Conservation (phyloP, 2,797 vertebrate genomes). For the Phylloscopus collybita region DNA sequence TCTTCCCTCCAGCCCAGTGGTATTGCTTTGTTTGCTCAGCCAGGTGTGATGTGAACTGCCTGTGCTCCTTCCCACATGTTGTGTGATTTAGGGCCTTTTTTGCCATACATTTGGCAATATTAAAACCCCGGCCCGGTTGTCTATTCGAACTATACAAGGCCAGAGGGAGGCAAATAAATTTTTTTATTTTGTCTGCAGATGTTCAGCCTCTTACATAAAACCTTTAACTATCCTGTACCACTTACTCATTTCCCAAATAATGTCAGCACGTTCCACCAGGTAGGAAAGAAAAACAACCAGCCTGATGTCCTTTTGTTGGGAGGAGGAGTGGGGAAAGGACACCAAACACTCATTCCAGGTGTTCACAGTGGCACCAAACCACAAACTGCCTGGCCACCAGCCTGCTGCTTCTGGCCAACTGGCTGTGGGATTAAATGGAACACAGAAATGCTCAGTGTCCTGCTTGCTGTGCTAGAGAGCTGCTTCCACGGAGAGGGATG, state of each 20-base stretch:
- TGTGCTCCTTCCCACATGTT: not conserved
- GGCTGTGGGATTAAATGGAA: not conserved
- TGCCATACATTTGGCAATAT: not conserved
- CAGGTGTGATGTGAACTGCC: not conserved
- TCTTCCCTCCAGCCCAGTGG: not conserved
- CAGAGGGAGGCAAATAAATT: not conserved
- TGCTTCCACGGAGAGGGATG: not conserved
- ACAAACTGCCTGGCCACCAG: not conserved
- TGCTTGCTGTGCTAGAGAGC: not conserved
- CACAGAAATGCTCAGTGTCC: not conserved
- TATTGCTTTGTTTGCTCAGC: not conserved
- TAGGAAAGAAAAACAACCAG: not conserved
- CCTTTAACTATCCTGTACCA: not conserved
- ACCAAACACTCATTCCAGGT: not conserved
- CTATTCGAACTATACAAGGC: not conserved
- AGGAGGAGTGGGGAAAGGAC: not conserved
- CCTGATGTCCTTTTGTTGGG: not conserved
- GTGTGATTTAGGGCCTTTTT: not conserved
- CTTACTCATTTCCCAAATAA: not conserved
- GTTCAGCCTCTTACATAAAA: not conserved
- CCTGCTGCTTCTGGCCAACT: not conserved
- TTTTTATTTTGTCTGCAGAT: not conserved
- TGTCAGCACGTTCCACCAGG: accelerated
- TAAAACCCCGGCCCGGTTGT: not conserved
- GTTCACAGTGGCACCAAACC: not conserved